These are phyloP conservation scores for Elysia crispata DNA, from an alignment of 2,888 invertebrate species.

Conservation along the genomic window DNA sequence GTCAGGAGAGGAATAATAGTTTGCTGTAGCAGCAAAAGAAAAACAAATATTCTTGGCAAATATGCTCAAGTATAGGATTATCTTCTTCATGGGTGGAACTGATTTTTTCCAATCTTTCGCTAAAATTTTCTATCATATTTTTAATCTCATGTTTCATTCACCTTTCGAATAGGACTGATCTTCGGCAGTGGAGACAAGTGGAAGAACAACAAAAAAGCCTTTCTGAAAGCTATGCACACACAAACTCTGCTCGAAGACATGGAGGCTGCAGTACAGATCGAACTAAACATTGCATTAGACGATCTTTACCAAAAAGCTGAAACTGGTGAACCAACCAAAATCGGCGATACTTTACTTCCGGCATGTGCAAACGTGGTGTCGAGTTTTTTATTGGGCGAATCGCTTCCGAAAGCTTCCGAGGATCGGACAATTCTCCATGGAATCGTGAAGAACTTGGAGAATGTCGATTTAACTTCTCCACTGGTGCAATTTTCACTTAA, in stretches of 20 bases:
- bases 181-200: slow-evolving; percentile 53
- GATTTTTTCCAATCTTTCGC: no score
- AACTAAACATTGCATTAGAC: slow-evolving; percentile 26
- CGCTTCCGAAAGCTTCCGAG: slow-evolving; percentile 31
- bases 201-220: slow-evolving; percentile 51
- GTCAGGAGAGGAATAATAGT: no score
- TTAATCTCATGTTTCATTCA: no score
- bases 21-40: no score
- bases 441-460: slow-evolving; percentile 47
- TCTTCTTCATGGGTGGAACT: no score
- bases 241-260: slow-evolving; percentile 37
- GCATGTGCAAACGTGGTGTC: slow-evolving; percentile 47
- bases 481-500: slow-evolving; percentile 50
- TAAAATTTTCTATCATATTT: no score
- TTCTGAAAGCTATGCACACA: slow-evolving; percentile 43
- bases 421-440: slow-evolving; percentile 42
- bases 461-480: slow-evolving; percentile 49
- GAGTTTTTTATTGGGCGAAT: slow-evolving; percentile 47
- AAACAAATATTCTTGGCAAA: no score
- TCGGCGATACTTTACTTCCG: slow-evolving; percentile 48
- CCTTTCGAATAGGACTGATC: slow-evolving; percentile 48
- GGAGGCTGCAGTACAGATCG: slow-evolving; percentile 45
- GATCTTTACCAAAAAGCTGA: not conserved
- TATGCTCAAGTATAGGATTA: no score
- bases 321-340: slow-evolving; percentile 35